Evolutionary conservation across 2,888 invertebrate species (phyloP), one percentile per base, ranked within the genome.

Genomic region (Tribolium freemani): DNA sequence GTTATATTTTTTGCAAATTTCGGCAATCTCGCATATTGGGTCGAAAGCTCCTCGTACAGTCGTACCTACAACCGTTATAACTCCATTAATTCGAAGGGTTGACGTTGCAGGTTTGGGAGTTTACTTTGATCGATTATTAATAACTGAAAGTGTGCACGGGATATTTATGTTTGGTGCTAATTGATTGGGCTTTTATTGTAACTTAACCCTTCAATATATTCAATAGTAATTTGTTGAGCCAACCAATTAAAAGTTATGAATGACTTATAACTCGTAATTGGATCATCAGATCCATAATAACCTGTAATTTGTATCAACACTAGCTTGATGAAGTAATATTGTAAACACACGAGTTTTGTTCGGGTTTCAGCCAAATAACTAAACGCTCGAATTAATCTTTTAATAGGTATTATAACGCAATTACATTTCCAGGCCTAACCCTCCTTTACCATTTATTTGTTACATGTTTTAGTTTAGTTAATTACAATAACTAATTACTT

Each of bases 21-120:
- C 86, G 3, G 88, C 87, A 21, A 90, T 87, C 63, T 86, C 85
- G 38, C 87, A 84, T 2, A 91, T 79, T 0, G 89, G 90, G 82
- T 91, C 90, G 78, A 89, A 90, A 1, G 90, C 89, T 6, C 90
- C 90, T 3, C 90, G 79, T 1, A 90, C 90, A 1, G 90, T 90
- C 2, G 89, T 89, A 38, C 90, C 90, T 87, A 77, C 60, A 71
- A 77, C 5, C 9, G 26, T 13, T 3, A 45, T 20, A 44, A 26
- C 45, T 77, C 75, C 10, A 30, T 66, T 66, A 46, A 50, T 63
- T 31, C 44, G 45, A 10, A 58, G n/a, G 13, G 48, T 21, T 51
- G 63, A 64, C 45, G 44, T 10, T 45, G 16, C 44, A 38, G 38
- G 44, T 8, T 64, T 64, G 16, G 10, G 26, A 20, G 51, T 54